Evolutionary conservation across 2,797 vertebrate genomes (phyloP).

Genomic region (Hippopotamyrus pictus): DNA sequence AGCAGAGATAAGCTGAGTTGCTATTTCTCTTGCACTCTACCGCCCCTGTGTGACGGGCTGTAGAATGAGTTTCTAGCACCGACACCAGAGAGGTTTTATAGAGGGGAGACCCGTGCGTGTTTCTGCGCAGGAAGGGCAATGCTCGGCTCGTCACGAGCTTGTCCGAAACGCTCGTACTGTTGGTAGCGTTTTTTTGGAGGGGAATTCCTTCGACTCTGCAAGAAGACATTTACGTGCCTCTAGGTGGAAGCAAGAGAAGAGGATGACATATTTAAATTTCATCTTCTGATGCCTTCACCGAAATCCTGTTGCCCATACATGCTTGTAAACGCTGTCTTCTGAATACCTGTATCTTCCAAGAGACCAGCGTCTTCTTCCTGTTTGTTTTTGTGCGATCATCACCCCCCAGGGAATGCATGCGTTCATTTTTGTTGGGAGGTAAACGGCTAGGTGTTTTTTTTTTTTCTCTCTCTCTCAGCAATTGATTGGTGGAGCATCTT

Average conservation of each 20-base stretch:
- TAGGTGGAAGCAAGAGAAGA: not conserved
- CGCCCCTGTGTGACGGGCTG: conserved; percentile 52
- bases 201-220: not conserved
- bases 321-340: not conserved
- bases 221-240: not conserved
- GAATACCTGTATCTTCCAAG: not conserved
- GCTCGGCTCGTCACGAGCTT: not conserved
- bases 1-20: not conserved
- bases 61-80: not conserved
- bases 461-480: not conserved
- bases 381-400: conserved; percentile 1
- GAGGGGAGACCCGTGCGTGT: not conserved
- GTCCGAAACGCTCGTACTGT: not conserved
- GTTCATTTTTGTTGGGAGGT: not conserved
- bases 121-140: not conserved
- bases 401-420: not conserved
- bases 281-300: not conserved
- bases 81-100: not conserved
- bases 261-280: not conserved
- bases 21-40: conserved; percentile 49
- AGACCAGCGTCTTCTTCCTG: not conserved
- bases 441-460: not conserved
- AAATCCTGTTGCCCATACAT: not conserved
- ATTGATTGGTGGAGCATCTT: not conserved
- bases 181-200: not conserved